Percentiles rank a stretch among this genome's conserved stretches.
Conservation (phyloP, 2,113 vertebrate genomes). For the Dendropsophus ebraccatus region DNA sequence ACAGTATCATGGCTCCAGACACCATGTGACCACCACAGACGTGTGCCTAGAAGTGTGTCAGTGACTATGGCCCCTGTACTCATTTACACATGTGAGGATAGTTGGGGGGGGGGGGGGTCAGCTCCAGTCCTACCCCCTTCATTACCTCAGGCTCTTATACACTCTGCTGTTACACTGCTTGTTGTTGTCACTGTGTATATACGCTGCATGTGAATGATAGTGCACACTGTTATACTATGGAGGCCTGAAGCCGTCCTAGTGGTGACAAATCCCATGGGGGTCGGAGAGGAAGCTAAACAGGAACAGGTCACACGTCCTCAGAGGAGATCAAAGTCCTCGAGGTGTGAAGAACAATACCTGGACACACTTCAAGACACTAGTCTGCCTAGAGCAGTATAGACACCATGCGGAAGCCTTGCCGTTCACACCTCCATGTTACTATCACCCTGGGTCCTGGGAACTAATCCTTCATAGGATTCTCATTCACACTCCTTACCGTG, state of each 20-base stretch:
- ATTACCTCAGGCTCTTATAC: too few species aligned
- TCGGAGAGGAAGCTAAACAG: neutral
- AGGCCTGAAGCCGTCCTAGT: neutral
- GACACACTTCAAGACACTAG: constrained; percentile 9
- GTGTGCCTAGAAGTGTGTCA: constrained; percentile 22
- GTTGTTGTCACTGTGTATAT: too few species aligned
- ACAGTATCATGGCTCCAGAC: too few species aligned
- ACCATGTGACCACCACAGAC: neutral
- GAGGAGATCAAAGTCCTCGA: neutral
- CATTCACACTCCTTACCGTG: too few species aligned
- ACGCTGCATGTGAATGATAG: too few species aligned
- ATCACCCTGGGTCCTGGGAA: neutral
- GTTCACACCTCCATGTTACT: neutral
- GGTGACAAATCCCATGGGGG: neutral
- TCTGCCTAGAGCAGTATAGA: neutral
- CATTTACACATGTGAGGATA: neutral
- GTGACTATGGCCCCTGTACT: neutral
- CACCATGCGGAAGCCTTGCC: neutral
- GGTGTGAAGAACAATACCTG: neutral
- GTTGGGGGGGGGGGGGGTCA: too few species aligned
- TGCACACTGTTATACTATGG: neutral
- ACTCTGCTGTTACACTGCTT: too few species aligned
- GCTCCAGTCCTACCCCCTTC: too few species aligned
- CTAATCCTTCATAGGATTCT: neutral
- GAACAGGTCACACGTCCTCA: neutral